A percentile compares a stretch with the other conserved stretches of the same genome.
Conservation (phyloP, 64 coral and sea anemone genomes). For the Orbicella faveolata region DNA sequence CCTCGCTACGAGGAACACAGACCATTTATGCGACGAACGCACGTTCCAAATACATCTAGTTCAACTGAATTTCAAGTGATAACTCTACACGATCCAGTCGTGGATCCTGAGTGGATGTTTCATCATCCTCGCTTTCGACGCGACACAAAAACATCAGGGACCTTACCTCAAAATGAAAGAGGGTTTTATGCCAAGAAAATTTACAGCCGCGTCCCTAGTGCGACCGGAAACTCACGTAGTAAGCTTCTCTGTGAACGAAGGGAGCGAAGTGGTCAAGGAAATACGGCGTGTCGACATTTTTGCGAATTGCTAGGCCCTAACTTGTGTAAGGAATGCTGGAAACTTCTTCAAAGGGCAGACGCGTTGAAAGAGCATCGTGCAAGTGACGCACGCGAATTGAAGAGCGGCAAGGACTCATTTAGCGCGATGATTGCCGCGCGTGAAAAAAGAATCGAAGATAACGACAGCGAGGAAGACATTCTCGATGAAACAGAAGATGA, state of each 20-base stretch:
- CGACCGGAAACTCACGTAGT: background rate
- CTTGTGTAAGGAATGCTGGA: slow-evolving; percentile 80
- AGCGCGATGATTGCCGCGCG: slow-evolving; percentile 9
- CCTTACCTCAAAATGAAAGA: background rate
- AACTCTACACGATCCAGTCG: slow-evolving; percentile 26
- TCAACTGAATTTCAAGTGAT: slow-evolving; percentile 29
- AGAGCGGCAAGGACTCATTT: slow-evolving; percentile 1
- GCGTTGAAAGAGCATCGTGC: slow-evolving; percentile 24
- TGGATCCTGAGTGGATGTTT: slow-evolving; percentile 22
- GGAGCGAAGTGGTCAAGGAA: background rate
- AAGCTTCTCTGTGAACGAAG: slow-evolving; percentile 40
- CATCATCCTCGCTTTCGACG: slow-evolving; percentile 26
- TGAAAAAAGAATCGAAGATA: background rate
- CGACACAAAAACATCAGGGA: background rate
- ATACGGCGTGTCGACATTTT: slow-evolving; percentile 58
- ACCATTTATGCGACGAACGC: slow-evolving; percentile 10
- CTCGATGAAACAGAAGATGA: slow-evolving; percentile 46
- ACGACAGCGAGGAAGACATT: slow-evolving; percentile 49
- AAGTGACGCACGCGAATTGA: background rate
- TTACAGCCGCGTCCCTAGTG: slow-evolving; percentile 35
- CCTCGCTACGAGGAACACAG: background rate
- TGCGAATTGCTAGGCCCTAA: slow-evolving; percentile 87
- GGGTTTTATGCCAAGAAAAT: slow-evolving; percentile 49
- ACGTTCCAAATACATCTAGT: background rate
- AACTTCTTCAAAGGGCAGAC: slow-evolving; percentile 34